These are phyloP conservation scores for Glomeris maerens DNA, from an alignment of 1,140 invertebrate species.

Conservation along the genomic window DNA sequence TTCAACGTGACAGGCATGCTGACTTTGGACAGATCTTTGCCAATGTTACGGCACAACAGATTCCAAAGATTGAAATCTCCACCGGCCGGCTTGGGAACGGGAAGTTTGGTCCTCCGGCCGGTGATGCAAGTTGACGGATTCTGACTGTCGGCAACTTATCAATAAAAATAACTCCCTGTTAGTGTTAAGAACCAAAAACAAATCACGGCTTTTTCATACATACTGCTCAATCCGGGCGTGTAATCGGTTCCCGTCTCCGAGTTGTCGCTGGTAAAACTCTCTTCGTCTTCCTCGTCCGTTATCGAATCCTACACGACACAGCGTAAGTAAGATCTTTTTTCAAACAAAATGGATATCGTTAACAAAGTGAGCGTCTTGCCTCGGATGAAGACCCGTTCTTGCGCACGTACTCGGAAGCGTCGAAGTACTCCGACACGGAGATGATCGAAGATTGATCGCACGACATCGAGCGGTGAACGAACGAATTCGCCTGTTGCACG, in stretches of 20 bases:
- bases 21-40: conserved; percentile 70
- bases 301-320: conserved; percentile 20
- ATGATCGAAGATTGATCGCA: conserved; percentile 55
- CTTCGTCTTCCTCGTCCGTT: conserved; percentile 38
- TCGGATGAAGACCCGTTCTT: conserved; percentile 32
- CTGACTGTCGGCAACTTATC: conserved; percentile 20
- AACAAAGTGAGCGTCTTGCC: conserved; percentile 18
- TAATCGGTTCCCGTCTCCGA: conserved; percentile 43
- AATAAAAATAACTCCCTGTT: too few species aligned
- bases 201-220: conserved; percentile 3
- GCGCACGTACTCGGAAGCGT: conserved; percentile 50
- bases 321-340: conserved; percentile 6
- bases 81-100: conserved; percentile 50
- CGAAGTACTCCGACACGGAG: conserved; percentile 71
- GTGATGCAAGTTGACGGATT: conserved; percentile 32
- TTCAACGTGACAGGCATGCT: conserved; percentile 68
- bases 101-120: conserved; percentile 53
- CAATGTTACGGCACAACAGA: conserved; percentile 66
- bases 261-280: conserved; percentile 49
- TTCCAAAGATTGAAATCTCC: conserved; percentile 65
- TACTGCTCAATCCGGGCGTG: conserved; percentile 28
- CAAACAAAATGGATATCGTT: not conserved
- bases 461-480: conserved; percentile 47
- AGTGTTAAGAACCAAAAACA: too few species aligned
- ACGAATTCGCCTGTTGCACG: not conserved